phyloP scores from a whole-genome alignment of 1,140 invertebrate genomes.

The Bombus pyrosoma region DNA sequence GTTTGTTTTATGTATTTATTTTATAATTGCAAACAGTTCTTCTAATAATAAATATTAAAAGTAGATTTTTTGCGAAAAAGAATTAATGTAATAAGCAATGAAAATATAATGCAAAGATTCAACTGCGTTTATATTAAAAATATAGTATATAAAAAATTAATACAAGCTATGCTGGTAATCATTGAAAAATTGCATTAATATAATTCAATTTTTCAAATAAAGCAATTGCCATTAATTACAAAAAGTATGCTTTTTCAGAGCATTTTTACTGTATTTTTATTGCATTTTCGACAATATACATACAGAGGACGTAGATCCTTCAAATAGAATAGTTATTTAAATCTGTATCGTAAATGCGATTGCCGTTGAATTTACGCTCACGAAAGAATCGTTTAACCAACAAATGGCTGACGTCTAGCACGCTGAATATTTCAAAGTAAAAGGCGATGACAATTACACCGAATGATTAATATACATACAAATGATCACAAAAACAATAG shows the following conservation, averaged over 20 bases:
- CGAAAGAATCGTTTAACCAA: constrained; percentile 25
- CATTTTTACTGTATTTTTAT: neutral
- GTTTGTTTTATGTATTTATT: neutral
- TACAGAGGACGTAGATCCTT: neutral
- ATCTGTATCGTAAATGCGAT: neutral
- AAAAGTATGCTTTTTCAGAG: neutral
- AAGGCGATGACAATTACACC: neutral
- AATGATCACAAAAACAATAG: neutral
- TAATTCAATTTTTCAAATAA: neutral
- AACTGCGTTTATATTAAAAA: neutral
- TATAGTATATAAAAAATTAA: neutral
- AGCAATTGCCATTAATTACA: neutral
- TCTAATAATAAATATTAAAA: neutral
- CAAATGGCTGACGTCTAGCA: constrained; percentile 26
- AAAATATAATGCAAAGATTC: neutral
- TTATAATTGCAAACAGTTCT: neutral
- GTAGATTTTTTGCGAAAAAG: neutral
- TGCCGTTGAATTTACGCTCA: neutral
- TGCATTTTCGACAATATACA: neutral
- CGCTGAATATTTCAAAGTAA: neutral
- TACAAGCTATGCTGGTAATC: neutral
- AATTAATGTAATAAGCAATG: neutral
- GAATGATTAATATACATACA: no score
- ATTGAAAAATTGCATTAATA: neutral
- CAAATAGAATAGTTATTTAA: neutral